Conservation (phyloP, 2,888 invertebrate genomes). For the Crioceris asparagi region DNA sequence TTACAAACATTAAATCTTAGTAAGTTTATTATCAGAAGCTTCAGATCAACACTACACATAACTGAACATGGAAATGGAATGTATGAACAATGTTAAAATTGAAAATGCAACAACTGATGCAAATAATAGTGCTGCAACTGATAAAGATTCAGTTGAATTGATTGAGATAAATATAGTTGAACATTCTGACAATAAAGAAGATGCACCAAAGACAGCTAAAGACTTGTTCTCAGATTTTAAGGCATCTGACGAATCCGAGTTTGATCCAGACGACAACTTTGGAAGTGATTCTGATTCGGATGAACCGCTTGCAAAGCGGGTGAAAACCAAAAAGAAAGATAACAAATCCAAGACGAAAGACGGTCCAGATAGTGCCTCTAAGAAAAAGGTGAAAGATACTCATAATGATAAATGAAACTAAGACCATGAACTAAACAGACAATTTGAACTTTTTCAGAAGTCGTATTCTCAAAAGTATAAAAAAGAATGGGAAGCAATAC, state of each 20-base stretch:
- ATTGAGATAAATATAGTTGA: constrained; percentile 18
- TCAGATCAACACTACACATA: too few species aligned
- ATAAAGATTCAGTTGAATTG: constrained; percentile 16
- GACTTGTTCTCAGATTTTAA: constrained; percentile 29
- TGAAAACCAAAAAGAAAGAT: constrained; percentile 19
- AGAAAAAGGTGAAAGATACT: constrained; percentile 16
- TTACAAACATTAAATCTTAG: too few species aligned
- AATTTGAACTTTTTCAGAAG: constrained; percentile 10
- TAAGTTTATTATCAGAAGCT: too few species aligned
- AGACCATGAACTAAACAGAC: too few species aligned
- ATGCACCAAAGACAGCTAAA: constrained; percentile 25
- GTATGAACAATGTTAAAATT: too few species aligned
- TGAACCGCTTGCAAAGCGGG: constrained; percentile 23
- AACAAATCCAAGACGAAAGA: constrained; percentile 10
- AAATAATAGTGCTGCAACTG: background rate
- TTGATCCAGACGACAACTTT: constrained; percentile 20
- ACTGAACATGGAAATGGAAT: too few species aligned
- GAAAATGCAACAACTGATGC: too few species aligned
- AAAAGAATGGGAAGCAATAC: constrained; percentile 35
- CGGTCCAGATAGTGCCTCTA: constrained; percentile 13
- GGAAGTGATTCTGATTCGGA: constrained; percentile 19
- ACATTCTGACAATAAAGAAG: constrained; percentile 16
- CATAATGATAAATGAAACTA: background rate
- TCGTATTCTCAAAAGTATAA: constrained; percentile 32
- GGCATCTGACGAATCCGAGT: constrained; percentile 24